These are phyloP conservation scores for Lingula anatina DNA, from an alignment of 2,888 invertebrate species.

Conservation along the genomic window DNA sequence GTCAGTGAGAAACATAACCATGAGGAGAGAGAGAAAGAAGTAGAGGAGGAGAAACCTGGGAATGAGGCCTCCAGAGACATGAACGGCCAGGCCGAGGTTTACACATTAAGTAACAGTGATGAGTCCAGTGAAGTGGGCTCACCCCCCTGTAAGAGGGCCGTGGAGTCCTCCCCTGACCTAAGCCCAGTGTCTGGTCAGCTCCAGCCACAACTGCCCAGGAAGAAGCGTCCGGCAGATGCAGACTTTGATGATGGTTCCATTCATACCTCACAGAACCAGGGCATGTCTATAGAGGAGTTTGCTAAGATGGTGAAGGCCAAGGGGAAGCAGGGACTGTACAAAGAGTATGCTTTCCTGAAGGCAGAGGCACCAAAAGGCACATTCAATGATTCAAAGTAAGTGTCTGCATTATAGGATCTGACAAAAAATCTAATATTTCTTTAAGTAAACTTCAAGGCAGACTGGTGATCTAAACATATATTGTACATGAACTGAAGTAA, in stretches of 20 bases:
- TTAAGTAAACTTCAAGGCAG: too few relatives aligned
- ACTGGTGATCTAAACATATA: too few relatives aligned
- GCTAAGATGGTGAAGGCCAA: constrained; percentile 70
- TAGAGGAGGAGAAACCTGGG: constrained; percentile 18
- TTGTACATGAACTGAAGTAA: too few relatives aligned
- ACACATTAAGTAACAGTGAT: too few relatives aligned
- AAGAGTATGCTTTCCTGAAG: constrained; percentile 85
- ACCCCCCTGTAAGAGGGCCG: constrained; percentile 5
- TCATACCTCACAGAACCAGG: constrained; percentile 37
- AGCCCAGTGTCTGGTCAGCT: too few relatives aligned
- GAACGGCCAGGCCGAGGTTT: too few relatives aligned
- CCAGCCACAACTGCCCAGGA: constrained; percentile 18
- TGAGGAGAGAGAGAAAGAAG: constrained; percentile 55
- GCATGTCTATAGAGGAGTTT: constrained; percentile 67
- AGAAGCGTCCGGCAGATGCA: constrained; percentile 28
- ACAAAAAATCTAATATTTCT: too few relatives aligned
- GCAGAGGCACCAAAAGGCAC: constrained; percentile 78
- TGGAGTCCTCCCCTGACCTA: constrained; percentile 6
- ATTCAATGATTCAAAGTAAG: constrained; percentile 79
- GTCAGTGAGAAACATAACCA: constrained; percentile 62
- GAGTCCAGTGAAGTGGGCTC: constrained; percentile 1
- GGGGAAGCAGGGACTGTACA: constrained; percentile 74
- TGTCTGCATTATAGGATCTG: too few relatives aligned
- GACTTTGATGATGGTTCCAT: constrained; percentile 30
- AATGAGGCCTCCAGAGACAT: constrained; percentile 7